Evolutionary conservation across 2,797 vertebrate genomes (phyloP), one percentile per base, ranked within the genome.

Genomic region (Mico argentatus): DNA sequence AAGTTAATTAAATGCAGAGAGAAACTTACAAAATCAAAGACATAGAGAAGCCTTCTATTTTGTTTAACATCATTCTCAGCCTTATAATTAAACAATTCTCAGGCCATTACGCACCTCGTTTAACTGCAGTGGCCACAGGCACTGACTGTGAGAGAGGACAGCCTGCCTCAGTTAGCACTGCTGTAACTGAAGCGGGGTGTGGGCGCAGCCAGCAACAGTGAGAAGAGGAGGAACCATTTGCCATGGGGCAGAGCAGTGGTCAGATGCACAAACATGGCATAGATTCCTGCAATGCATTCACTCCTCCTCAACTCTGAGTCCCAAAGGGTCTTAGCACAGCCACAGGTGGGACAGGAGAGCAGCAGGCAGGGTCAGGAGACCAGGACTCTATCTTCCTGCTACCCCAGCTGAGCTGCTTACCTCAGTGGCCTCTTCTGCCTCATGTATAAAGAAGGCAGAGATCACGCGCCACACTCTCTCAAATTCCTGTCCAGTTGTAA

Each of bases 401-500:
- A 15, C 46, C 22, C 1, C 5, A 7, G 2, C 36, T 6, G 11
- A 55, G 19, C 5, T 7, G 0, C 14, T 44, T 7, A 26, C 36
- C 24, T 33, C 24, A 15, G 5, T 4, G 19, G n/a, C 13, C 13
- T 6, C 1, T 17, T 4, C 14, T n/a, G 13, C 36, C 57, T 52
- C 55, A 15, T 15, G 20, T 26, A 67, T 2, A 12, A 46, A 22
- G 8, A 44, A 11, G 6, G 6, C 17, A 27, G 83, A 30, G 27
- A 24, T 0, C 5, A 8, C 1, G 0, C 1, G 9, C n/a, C 30
- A 13, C 0, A 1, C 1, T 11, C 61, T 6, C 36, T 1, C 7
- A 10, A 55, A 30, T 4, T 46, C 59, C 55, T n/a, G 13, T 14
- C 55, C 39, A 19, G 36, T 52, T 20, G 3, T 1, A 14, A 11